Evolutionary conservation across 2,113 vertebrate genomes (phyloP).

Genomic region (Neotragus moschatus): DNA sequence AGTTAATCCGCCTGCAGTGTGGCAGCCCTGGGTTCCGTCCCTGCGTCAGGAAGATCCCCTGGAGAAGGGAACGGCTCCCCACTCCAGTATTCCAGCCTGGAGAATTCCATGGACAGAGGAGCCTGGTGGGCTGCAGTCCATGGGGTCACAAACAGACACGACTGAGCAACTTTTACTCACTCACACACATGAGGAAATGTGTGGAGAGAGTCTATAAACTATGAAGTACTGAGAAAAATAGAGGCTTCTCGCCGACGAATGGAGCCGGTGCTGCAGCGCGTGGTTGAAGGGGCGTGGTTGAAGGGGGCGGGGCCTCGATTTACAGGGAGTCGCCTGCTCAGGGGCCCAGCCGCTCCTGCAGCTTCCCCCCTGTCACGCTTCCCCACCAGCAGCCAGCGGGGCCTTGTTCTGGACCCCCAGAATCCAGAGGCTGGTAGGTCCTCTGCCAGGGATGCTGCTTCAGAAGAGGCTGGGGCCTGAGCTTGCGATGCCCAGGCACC

Average conservation of each 20-base stretch:
- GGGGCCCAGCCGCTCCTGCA: background rate
- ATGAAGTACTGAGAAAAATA: background rate
- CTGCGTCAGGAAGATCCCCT: background rate
- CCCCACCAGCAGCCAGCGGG: background rate
- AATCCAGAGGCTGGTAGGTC: no score
- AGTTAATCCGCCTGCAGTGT: background rate
- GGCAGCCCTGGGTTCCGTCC: background rate
- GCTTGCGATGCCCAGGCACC: no score
- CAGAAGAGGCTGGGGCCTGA: background rate
- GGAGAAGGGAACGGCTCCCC: background rate
- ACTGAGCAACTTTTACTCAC: background rate
- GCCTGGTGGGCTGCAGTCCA: background rate
- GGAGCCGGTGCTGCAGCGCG: rapidly evolving
- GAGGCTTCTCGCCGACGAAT: rapidly evolving
- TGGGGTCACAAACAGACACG: background rate
- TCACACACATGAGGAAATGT: background rate
- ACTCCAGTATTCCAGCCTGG: background rate
- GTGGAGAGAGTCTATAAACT: no score
- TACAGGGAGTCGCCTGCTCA: background rate
- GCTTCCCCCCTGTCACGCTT: background rate
- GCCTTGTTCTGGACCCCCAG: background rate
- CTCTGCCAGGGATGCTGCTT: background rate
- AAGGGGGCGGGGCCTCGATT: background rate
- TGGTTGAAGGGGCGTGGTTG: rapidly evolving
- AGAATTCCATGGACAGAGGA: background rate